Evolutionary conservation across 2,113 vertebrate genomes (phyloP), one percentile per base, ranked within the genome.

Genomic region (Calyptommatus sinebrachiatus): DNA sequence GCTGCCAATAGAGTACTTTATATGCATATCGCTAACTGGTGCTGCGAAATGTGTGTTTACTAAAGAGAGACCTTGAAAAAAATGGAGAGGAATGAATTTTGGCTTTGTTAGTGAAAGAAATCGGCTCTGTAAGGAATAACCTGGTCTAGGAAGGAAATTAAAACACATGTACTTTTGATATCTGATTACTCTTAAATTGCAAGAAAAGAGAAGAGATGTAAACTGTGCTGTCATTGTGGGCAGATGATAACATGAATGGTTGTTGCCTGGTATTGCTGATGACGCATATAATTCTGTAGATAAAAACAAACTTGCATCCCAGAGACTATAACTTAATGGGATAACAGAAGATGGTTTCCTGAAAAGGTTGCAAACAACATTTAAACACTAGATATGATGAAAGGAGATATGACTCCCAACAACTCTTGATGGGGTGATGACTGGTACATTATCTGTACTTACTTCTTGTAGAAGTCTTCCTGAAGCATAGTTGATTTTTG

Each of bases 141-240:
- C 48, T 67, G 63, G 50, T 14, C 8, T 50, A 50, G 14, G 14
- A 57, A 18, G 53, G 53, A 18, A 18, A 18, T 57, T 57, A 57
- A 14, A 57, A 18, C 53, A 18, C 53, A 24, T 67, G 7, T 73
- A 14, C 35, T 85, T 88, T 88, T 18, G 7, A 8, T 45, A 63
- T 75, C 31, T 16, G 62, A 8, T 45, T 8, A 63, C 24, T 16
- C 35, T 20, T 72, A 72, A 72, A n/a, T n/a, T 9, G 3, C 18
- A 76, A 63, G 24, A 41, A 16, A 62, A 63, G 48, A 21, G 24
- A 1, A 75, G 12, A 24, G 12, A 10, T 63, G 24, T 45, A 61
- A 3, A 16, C n/a, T 4, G 9, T 76, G 60, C 60, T 63, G 14
- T 28, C 31, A n/a, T 18, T 8, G n/a, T 65, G 26, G 35, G 5